phyloP scores from a whole-genome alignment of 2,113 vertebrate species.

The Pogonocichla stellata region DNA sequence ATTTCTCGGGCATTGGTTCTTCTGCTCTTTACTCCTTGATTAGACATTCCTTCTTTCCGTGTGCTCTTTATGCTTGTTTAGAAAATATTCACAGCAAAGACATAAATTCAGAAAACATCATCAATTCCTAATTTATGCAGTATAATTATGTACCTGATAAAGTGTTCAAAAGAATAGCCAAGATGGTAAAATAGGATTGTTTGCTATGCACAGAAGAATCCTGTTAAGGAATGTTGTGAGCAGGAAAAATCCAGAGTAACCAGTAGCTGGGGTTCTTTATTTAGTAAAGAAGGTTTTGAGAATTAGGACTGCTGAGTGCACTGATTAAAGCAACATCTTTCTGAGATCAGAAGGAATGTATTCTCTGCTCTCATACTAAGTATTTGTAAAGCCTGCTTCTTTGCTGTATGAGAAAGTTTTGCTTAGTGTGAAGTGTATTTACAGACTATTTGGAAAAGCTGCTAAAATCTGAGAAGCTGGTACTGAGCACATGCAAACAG shows the following conservation, averaged over 20 bases:
- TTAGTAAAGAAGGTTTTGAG: conserved; percentile 44
- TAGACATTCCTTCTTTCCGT: neutral
- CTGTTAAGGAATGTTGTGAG: neutral
- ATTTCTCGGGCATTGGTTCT: neutral
- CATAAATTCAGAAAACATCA: neutral
- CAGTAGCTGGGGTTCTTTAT: conserved; percentile 19
- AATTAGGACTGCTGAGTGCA: neutral
- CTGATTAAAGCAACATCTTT: neutral
- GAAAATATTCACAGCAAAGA: neutral
- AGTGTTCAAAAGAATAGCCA: neutral
- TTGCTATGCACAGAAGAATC: neutral
- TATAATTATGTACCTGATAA: neutral
- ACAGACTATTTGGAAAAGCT: neutral
- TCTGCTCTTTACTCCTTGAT: neutral
- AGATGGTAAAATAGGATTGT: neutral
- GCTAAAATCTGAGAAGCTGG: neutral
- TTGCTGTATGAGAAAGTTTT: neutral
- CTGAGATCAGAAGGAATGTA: neutral
- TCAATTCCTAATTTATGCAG: neutral
- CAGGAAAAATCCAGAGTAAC: conserved; percentile 11
- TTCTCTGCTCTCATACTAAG: neutral
- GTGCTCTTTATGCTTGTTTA: neutral
- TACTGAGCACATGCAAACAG: neutral
- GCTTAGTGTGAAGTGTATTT: neutral
- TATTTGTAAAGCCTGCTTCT: neutral